Evolutionary conservation across 2,797 vertebrate species (phyloP).

Genomic region (Helarctos malayanus): DNA sequence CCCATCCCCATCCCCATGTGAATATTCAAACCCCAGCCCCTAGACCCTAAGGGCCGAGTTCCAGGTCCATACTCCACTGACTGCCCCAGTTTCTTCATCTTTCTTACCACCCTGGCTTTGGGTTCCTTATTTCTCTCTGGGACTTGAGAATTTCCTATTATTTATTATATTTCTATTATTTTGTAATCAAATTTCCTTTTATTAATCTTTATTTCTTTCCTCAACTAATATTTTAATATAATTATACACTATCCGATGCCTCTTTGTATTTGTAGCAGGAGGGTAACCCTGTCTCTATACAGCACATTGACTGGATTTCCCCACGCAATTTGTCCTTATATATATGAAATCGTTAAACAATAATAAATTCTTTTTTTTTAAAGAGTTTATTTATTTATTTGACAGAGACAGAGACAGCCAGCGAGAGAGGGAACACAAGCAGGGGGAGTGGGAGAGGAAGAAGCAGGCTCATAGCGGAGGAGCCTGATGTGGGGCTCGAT

Average conservation of each 20-base stretch:
- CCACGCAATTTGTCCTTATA: background rate
- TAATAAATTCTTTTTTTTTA: too few relatives aligned
- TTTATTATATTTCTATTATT: constrained; percentile 6
- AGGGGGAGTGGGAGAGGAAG: too few relatives aligned
- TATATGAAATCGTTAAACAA: background rate
- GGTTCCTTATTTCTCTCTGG: background rate
- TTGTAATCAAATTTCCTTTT: background rate
- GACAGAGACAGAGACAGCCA: too few relatives aligned
- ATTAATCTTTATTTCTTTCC: background rate
- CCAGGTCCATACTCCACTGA: background rate
- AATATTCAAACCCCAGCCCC: background rate
- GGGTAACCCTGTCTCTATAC: background rate
- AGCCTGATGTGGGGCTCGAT: too few relatives aligned
- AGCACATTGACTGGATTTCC: background rate
- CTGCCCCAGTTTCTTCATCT: background rate
- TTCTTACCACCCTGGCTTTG: background rate
- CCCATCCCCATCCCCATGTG: background rate
- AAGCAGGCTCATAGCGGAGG: too few relatives aligned
- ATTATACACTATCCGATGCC: background rate
- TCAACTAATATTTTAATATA: background rate
- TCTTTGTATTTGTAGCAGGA: constrained; percentile 11
- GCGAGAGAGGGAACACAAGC: too few relatives aligned
- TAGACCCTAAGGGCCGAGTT: background rate
- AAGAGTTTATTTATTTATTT: too few relatives aligned
- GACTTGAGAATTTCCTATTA: background rate